Evolutionary conservation across 2,888 invertebrate species (phyloP).

Genomic region (Xestia xanthographa): DNA sequence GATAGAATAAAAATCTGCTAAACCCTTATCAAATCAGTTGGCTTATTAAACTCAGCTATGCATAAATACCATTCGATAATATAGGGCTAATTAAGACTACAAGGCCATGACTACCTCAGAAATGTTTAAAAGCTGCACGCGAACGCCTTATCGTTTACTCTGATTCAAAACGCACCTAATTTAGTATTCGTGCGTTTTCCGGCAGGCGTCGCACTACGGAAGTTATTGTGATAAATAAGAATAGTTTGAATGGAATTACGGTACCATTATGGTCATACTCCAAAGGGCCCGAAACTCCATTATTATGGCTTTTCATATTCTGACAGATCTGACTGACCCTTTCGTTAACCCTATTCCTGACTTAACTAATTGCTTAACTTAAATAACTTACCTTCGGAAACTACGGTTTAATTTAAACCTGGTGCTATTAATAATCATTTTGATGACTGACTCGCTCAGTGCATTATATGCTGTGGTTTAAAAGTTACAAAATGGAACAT

Average conservation of each 20-base stretch:
- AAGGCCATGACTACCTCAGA: constrained; percentile 35
- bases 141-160: constrained; percentile 71
- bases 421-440: not conserved
- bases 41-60: not conserved
- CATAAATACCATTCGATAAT: not conserved
- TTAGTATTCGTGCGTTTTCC: constrained; percentile 46
- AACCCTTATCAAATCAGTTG: not conserved
- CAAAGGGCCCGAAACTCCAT: not conserved
- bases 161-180: constrained; percentile 64
- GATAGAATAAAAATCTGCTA: not conserved
- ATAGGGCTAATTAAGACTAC: constrained; percentile 43
- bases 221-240: constrained; percentile 21
- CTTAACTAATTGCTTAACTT: constrained; percentile 5
- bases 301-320: constrained; percentile 6
- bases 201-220: constrained; percentile 45
- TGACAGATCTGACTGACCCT: constrained; percentile 5
- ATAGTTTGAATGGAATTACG: constrained; percentile 41
- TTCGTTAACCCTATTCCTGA: not conserved
- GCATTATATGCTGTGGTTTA: not conserved
- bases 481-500: not conserved
- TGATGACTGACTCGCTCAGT: not conserved
- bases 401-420: not conserved
- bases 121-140: constrained; percentile 71
- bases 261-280: constrained; percentile 16
- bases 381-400: constrained; percentile 6